phyloP scores from a whole-genome alignment of 1,140 invertebrate species.

The Aphaenogaster rudis region DNA sequence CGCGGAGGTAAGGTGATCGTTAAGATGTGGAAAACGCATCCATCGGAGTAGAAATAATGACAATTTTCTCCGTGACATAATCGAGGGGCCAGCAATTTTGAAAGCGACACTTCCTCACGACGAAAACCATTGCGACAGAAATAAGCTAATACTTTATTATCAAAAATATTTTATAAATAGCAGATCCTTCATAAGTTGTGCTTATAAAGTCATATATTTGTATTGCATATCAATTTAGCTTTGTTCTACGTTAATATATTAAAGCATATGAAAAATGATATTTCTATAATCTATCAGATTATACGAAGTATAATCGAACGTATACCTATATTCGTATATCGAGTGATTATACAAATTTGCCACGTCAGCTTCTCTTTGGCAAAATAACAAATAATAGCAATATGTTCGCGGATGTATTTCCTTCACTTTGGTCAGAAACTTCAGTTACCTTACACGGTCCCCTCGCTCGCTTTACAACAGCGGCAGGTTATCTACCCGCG shows the following conservation, averaged over 20 bases:
- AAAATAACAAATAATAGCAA: slow-evolving; percentile 4
- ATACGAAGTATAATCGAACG: background rate
- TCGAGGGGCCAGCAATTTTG: slow-evolving; percentile 42
- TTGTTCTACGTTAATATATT: background rate
- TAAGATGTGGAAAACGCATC: slow-evolving; percentile 62
- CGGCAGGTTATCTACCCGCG: slow-evolving; percentile 66
- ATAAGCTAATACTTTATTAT: background rate
- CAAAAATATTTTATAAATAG: background rate
- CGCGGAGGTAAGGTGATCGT: slow-evolving; percentile 51
- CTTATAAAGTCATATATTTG: background rate
- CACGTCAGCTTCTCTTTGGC: background rate
- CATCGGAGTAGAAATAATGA: slow-evolving; percentile 63
- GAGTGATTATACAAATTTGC: background rate
- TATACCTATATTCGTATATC: background rate
- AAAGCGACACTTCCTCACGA: slow-evolving; percentile 40
- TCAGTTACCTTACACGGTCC: slow-evolving; percentile 32
- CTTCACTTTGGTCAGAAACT: slow-evolving; percentile 57
- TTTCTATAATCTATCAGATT: background rate
- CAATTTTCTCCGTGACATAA: slow-evolving; percentile 62
- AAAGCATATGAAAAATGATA: background rate
- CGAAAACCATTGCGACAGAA: slow-evolving; percentile 30
- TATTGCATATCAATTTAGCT: background rate
- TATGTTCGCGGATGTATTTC: slow-evolving; percentile 26
- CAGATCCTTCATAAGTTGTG: background rate
- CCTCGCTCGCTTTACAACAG: slow-evolving; percentile 49